Evolutionary conservation across 2,888 invertebrate species (phyloP), one percentile per base, ranked within the genome.

Genomic region (Nemurella pictetii): DNA sequence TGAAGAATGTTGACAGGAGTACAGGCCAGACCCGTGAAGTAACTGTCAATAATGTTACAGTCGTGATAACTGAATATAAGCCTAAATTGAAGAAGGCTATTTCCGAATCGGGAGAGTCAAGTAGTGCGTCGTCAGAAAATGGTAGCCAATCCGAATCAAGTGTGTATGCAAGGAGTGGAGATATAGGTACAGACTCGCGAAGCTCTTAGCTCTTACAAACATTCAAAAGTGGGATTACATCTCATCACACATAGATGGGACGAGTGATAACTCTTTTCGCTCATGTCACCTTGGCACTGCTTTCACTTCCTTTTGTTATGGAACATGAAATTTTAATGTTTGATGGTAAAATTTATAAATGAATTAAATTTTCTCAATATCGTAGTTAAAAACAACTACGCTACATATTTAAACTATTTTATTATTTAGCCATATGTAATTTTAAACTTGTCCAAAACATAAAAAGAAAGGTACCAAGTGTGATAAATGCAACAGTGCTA

Each of bases 1-100:
- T 98, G 89, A 97, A 96, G 92, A 98, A 98, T 91, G 95, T 98
- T 85, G 98, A 98, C 90, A 93, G 98, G 84, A 97, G 96, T 89
- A 96, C 96, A 36, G 98, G 97, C 30, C 96, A 97, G 90, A 97
- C 97, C 85, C 95, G 98, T 91, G 97, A 98, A 91, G 97, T 98
- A 88, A 99, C 99, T 82, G 98, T 98, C 55, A 98, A 98, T 90
- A 98, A 97, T 89, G 97, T 99, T 86, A 99, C 99, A 82, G 98
- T 99, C 86, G 96, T 98, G 87, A 98, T 99, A 90, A 99, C 99
- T 85, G 99, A 99, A 92, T 98, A 97, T 90, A 96, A 96, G 90
- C 96, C 96, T 87, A 97, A 97, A 87, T 88, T 88, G 55, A 89
- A 89, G 85, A 89, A 88, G 85, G 86, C 87, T 20, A 84, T 84